Evolutionary conservation across 1,140 invertebrate genomes (phyloP), one percentile per base, ranked within the genome.

Genomic region (Saccostrea cuccullata): DNA sequence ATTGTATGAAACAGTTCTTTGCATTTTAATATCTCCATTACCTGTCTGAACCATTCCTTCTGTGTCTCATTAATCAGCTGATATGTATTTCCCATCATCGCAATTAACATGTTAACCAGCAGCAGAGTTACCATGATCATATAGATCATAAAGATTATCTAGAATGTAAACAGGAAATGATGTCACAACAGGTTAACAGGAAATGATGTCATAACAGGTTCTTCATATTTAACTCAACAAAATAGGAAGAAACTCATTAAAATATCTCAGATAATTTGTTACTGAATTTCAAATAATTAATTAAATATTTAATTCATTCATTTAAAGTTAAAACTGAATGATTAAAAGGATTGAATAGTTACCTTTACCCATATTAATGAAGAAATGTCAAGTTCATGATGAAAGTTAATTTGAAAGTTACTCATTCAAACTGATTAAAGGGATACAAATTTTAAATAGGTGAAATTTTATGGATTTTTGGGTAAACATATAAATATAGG

Each of bases 71-170:
- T 98, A 91, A 99, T 99, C 95, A 96, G 93, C 95, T 99, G 98
- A 95, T 99, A 99, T 30, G 99, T 99, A 94, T 99, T 99, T 1
- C 98, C 99, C 98, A 99, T 99, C 98, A 99, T 99, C 91, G 99
- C 99, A 93, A 99, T 99, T 93, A 99, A 96, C 98, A 99, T 98
- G 96, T 99, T 99, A 20, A 99, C 97, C 86, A 99, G 95, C 13
- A 99, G 95, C 90, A 99, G 97, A 0, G 98, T 98, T 30, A 99
- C 98, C 92, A 99, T 97, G 84, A 97, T 97, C 98, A 99, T 99
- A 95, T 98, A 99, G 2, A 99, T 95, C 20, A 99, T 97, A 95
- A 99, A 99, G 30, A 99, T 95, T 47, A 98, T 95, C 98, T 98
- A 95, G 90, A 77, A 13, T 0, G 70, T 77, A 64, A 15, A 60